Conservation (phyloP, 1,140 invertebrate genomes). For the Oryctes rhinoceros region DNA sequence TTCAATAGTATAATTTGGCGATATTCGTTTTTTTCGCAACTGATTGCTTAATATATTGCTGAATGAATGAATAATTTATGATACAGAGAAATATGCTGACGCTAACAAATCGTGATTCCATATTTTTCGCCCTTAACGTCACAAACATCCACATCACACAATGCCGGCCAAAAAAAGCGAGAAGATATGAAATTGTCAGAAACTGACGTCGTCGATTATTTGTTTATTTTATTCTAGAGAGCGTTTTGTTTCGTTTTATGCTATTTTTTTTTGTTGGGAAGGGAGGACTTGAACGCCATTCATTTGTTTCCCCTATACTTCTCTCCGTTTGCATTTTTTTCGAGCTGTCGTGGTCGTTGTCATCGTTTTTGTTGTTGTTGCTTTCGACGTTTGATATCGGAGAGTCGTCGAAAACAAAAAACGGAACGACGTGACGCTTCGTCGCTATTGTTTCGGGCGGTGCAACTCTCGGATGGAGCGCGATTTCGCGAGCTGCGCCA, state of each 20-base stretch:
- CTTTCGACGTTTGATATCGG: conserved; percentile 1
- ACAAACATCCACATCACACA: neutral
- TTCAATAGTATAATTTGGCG: neutral
- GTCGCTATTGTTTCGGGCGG: neutral
- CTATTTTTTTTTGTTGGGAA: neutral
- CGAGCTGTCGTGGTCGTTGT: neutral
- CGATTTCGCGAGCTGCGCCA: neutral
- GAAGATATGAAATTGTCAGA: conserved; percentile 10
- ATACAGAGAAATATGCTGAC: neutral
- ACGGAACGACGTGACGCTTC: neutral
- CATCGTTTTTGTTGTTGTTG: neutral
- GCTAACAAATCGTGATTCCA: neutral
- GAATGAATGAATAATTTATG: neutral
- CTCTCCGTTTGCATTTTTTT: neutral
- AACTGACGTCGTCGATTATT: conserved; percentile 18
- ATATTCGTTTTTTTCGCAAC: neutral
- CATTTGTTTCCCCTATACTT: neutral
- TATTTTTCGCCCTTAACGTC: neutral
- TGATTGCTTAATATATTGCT: neutral
- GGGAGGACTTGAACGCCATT: neutral
- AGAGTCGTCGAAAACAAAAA: neutral
- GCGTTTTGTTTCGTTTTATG: neutral
- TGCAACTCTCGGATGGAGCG: neutral
- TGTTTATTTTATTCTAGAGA: neutral
- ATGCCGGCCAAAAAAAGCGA: neutral